Conservation (phyloP, 2,797 vertebrate species). For the Chaetophractus vellerosus region DNA sequence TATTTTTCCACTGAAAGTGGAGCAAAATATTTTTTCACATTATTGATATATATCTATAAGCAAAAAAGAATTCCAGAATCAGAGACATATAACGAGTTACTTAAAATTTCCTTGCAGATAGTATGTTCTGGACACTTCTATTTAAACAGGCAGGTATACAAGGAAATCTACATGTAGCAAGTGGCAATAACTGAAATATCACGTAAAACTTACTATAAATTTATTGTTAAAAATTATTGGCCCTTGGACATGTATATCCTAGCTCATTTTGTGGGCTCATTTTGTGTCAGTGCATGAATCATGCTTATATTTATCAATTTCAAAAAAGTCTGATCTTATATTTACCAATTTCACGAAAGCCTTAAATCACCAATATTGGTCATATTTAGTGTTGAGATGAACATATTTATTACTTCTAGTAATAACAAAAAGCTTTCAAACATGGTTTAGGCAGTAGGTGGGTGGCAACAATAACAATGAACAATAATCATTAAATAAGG, state of each 20-base stretch:
- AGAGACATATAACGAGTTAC: slow-evolving; percentile 91
- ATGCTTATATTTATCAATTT: slow-evolving; percentile 66
- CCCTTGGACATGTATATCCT: slow-evolving; percentile 60
- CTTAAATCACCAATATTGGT: slow-evolving; percentile 53
- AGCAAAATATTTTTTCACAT: too few species aligned
- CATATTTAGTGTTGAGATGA: slow-evolving; percentile 60
- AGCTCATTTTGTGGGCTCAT: slow-evolving; percentile 63
- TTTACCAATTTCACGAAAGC: slow-evolving; percentile 23
- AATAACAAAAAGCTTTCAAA: neutral
- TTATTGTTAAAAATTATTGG: slow-evolving; percentile 84
- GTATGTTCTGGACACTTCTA: neutral
- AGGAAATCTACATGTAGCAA: slow-evolving; percentile 84
- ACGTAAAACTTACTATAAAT: slow-evolving; percentile 91
- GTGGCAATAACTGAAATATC: slow-evolving; percentile 84
- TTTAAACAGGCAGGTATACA: slow-evolving; percentile 87
- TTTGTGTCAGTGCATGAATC: slow-evolving; percentile 55
- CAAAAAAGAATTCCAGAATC: slow-evolving; percentile 87
- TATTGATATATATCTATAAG: too few species aligned
- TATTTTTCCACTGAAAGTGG: slow-evolving; percentile 77
- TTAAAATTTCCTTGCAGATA: slow-evolving; percentile 69
- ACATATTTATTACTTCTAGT: neutral
- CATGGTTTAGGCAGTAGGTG: neutral
- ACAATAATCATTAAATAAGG: slow-evolving; percentile 39
- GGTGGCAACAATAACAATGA: neutral
- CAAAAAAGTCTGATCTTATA: slow-evolving; percentile 1